Evolutionary conservation across 2,113 vertebrate species (phyloP).

Genomic region (Lophochroa leadbeateri): DNA sequence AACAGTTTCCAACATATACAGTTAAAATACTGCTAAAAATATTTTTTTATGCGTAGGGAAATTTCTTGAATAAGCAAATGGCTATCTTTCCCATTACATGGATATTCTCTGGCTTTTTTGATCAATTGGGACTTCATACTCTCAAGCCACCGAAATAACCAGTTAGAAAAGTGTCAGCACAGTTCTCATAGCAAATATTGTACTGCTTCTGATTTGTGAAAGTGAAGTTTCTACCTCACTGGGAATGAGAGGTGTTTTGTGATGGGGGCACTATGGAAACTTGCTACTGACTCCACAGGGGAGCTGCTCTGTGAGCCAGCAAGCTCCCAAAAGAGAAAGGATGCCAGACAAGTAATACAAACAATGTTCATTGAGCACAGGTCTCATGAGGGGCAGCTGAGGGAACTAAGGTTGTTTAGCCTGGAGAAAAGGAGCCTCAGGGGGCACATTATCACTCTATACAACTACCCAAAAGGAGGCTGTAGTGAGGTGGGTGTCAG

Average conservation of each 20-base stretch:
- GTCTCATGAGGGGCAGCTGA: background rate
- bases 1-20: background rate
- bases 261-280: fast-evolving
- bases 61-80: background rate
- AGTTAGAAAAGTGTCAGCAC: background rate
- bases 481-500: background rate
- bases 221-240: background rate
- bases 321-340: background rate
- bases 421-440: background rate
- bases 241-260: background rate
- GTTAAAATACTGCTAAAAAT: background rate
- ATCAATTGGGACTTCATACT: background rate
- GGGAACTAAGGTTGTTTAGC: background rate
- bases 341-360: background rate
- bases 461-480: background rate
- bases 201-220: background rate
- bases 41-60: background rate
- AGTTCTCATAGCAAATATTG: background rate
- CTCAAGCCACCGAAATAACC: background rate
- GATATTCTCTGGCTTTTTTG: background rate
- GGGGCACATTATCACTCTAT: fast-evolving
- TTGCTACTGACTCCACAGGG: background rate
- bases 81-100: background rate
- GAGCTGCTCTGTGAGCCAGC: background rate
- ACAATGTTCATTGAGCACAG: background rate